Evolutionary conservation across 1,140 invertebrate species (phyloP).

Genomic region (Homarus americanus): DNA sequence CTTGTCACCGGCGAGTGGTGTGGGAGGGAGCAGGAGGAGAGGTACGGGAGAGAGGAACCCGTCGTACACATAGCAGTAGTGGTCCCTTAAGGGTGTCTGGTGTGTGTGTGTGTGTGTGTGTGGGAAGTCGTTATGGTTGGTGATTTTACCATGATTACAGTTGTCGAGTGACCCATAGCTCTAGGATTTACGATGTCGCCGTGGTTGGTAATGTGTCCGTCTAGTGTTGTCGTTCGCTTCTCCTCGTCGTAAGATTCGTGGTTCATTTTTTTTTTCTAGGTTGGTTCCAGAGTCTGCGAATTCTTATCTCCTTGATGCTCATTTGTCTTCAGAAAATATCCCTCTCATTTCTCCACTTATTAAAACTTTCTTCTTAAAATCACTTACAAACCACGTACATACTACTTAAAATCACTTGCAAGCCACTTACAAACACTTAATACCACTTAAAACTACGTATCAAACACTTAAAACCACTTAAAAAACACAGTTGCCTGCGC

Average conservation of each 20-base stretch:
- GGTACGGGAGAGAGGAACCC: background rate
- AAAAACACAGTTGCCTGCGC: too few relatives aligned
- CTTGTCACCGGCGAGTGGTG: constrained; percentile 61
- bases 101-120: background rate
- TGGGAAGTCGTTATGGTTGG: constrained; percentile 17
- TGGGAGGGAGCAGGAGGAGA: constrained; percentile 15
- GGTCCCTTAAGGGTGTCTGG: too few relatives aligned
- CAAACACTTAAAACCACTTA: too few relatives aligned
- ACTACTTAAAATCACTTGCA: too few relatives aligned
- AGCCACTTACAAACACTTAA: too few relatives aligned
- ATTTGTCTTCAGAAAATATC: background rate
- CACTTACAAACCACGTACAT: too few relatives aligned
- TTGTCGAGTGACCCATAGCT: constrained; percentile 46
- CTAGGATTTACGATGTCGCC: constrained; percentile 18
- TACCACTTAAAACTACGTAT: too few relatives aligned
- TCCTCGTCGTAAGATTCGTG: background rate
- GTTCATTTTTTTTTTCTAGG: background rate
- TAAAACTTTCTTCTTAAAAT: too few relatives aligned
- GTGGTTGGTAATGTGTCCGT: background rate
- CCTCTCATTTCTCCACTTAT: too few relatives aligned
- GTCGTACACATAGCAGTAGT: too few relatives aligned
- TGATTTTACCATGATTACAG: constrained; percentile 52
- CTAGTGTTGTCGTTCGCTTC: background rate
- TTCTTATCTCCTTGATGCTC: background rate
- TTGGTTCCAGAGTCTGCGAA: background rate